Base-by-base conservation (phyloP, 2,888 invertebrate species). In the Tribolium freemani region DNA sequence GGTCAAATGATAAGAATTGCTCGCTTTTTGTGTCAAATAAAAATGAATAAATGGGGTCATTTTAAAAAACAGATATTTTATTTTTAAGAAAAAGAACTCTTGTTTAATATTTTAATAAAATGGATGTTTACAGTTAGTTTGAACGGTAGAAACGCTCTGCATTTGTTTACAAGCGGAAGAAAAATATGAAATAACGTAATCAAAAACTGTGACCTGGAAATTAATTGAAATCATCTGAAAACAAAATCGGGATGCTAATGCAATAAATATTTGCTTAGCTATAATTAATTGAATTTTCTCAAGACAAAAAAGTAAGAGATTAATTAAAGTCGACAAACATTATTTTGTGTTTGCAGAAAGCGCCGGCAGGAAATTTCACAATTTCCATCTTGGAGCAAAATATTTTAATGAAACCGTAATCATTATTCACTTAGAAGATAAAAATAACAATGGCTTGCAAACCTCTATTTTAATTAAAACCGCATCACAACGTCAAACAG, bases 271-370 rank as follows among this genome's bases (percentile, higher is more conserved):
- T 71, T 71, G 67, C 21, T 20, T 54, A 13, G 20, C 46, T 20
- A 61, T 71, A 61, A 71, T 71, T 71, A 71, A 71, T 60, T 46
- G 61, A 44, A 66, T 51, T 58, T 66, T 10, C 53, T 26, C 53
- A 66, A 71, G 66, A 56, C 9, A 54, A 72, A 73, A 73, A 56
- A 69, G 69, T 69, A 10, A 56, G 16, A 64, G 64, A 73, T 69
- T 73, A 73, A 73, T 73, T 69, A 73, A 66, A 69, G 68, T 66
- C 67, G 67, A 61, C 74, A 71, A 71, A 71, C 71, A 71, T 68
- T 68, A 71, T 68, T 68, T 73, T 69, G 53, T 60, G 56, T 70
- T 71, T 69, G 64, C 9, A 56, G 16, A 67, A 63, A 60, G 57
- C 54, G 5, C 20, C 61, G 30, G 3, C 38, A 67, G 20, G 57